These are phyloP conservation scores for Enteromius mattozi DNA, from an alignment of 2,797 vertebrate genomes.

Conservation along the genomic window DNA sequence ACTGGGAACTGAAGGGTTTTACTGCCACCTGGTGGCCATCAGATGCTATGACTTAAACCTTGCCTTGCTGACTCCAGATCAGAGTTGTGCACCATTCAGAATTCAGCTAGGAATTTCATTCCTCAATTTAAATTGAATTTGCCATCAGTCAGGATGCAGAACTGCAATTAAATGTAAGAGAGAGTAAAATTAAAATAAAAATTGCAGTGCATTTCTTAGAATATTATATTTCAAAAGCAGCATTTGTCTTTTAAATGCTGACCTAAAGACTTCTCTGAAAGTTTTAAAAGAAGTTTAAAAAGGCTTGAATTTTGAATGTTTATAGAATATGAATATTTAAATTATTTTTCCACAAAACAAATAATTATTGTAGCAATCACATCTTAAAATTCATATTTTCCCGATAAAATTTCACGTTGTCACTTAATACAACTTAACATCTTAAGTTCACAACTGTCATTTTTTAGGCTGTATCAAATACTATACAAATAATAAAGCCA, in stretches of 20 bases:
- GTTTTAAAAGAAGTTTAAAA: not conserved
- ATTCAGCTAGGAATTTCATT: not conserved
- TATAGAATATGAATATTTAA: not conserved
- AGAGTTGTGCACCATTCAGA: not conserved
- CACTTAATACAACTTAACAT: not conserved
- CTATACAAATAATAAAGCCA: not conserved
- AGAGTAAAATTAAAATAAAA: not conserved
- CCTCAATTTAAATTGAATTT: not conserved
- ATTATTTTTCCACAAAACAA: not conserved
- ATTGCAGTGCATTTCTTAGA: not conserved
- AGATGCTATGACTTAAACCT: not conserved
- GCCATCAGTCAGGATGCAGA: no score
- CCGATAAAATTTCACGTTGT: not conserved
- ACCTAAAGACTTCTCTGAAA: not conserved
- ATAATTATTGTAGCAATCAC: not conserved
- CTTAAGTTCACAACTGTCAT: no score
- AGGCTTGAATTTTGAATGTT: not conserved
- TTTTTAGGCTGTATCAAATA: not conserved
- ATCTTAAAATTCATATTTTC: not conserved
- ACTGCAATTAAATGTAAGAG: not conserved
- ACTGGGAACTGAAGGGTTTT: constrained; percentile 4
- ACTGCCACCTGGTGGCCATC: constrained; percentile 56
- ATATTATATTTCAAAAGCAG: not conserved
- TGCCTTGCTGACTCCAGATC: not conserved
- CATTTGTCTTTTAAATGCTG: not conserved